These are phyloP conservation scores for Empis livida DNA, from an alignment of 2,888 invertebrate genomes.

Conservation along the genomic window DNA sequence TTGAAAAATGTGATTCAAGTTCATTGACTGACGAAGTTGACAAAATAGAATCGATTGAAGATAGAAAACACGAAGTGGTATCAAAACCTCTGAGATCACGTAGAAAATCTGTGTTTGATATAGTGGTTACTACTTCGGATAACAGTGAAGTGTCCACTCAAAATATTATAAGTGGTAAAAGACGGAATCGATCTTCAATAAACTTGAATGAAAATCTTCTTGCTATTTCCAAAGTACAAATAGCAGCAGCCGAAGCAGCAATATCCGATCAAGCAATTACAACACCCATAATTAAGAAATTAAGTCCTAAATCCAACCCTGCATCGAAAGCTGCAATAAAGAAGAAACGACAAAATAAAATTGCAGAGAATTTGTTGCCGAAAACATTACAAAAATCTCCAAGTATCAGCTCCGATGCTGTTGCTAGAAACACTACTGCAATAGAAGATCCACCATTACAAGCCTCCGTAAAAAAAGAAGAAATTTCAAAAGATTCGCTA, in stretches of 20 bases:
- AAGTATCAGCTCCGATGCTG: neutral
- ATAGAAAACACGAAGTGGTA: neutral
- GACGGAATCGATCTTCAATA: conserved; percentile 19
- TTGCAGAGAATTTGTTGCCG: neutral
- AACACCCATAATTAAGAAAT: neutral
- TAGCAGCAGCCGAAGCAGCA: neutral
- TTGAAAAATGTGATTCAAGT: too few species aligned
- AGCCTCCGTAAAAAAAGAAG: conserved; percentile 8
- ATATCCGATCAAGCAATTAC: conserved; percentile 16
- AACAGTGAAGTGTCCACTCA: conserved; percentile 29
- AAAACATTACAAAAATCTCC: neutral
- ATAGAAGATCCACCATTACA: neutral
- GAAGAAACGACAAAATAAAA: neutral
- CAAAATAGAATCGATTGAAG: neutral
- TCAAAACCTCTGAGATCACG: neutral
- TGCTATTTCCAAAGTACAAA: neutral
- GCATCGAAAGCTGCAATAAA: neutral
- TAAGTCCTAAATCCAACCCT: neutral
- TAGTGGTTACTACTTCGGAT: conserved; percentile 14
- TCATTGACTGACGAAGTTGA: too few species aligned
- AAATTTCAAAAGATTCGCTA: conserved; percentile 15
- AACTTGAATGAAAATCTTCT: conserved; percentile 21
- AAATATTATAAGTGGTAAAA: conserved; percentile 29
- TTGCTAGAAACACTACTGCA: neutral
- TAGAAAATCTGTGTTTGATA: conserved; percentile 6